Evolutionary conservation across 64 coral and sea anemone genomes (phyloP).

Genomic region (Anthopleura sola): DNA sequence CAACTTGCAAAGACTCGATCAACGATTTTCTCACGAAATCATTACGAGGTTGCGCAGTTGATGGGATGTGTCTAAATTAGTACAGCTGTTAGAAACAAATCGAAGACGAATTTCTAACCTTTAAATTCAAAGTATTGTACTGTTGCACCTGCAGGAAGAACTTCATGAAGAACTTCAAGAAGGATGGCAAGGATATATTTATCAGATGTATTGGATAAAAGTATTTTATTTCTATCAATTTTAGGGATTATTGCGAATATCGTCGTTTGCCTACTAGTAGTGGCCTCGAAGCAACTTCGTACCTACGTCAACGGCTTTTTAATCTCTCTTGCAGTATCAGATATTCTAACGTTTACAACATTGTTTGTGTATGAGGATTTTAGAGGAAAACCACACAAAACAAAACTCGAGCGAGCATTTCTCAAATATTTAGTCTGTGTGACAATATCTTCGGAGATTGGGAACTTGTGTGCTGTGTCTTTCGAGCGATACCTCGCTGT

Average conservation of each 20-base stretch:
- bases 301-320: slow-evolving; percentile 30
- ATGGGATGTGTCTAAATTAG: no score
- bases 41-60: no score
- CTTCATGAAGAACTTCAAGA: not conserved
- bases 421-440: not conserved
- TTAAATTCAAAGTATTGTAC: no score
- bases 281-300: not conserved
- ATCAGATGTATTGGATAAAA: not conserved
- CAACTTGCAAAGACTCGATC: no score
- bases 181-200: not conserved
- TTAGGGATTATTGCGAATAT: slow-evolving; percentile 15
- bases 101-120: no score
- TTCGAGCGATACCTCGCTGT: slow-evolving; percentile 35
- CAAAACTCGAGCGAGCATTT: not conserved
- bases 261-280: slow-evolving; percentile 1
- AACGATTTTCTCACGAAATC: no score
- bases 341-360: slow-evolving; percentile 10
- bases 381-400: not conserved
- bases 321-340: slow-evolving; percentile 27
- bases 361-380: not conserved
- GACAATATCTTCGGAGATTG: slow-evolving; percentile 3
- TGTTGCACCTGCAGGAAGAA: not conserved
- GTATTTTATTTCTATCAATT: not conserved
- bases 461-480: slow-evolving; percentile 23
- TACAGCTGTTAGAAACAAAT: no score